These are phyloP conservation scores for Caerostris extrusa DNA, from an alignment of 1,140 invertebrate genomes.

Conservation along the genomic window DNA sequence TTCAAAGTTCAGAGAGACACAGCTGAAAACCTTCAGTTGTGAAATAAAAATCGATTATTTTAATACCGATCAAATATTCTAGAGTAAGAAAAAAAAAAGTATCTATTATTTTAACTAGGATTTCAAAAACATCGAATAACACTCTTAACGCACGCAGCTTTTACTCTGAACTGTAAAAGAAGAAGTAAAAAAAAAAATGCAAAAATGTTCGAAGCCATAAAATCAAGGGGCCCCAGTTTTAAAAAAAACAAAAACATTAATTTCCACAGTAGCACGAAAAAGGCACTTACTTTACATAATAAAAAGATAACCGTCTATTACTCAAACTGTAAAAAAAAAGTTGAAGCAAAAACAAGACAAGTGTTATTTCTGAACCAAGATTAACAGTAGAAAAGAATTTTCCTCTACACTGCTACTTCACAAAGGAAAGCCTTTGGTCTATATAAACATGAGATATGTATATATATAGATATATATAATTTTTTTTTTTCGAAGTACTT, in stretches of 20 bases:
- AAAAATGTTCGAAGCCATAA: constrained; percentile 60
- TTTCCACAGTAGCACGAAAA: constrained; percentile 47
- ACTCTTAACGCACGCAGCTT: constrained; percentile 8
- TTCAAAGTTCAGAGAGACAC: neutral
- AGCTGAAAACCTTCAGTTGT: too few species aligned
- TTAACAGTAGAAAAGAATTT: constrained; percentile 11
- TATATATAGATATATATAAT: constrained; percentile 29
- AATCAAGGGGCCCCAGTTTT: constrained; percentile 52
- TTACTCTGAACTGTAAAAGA: neutral
- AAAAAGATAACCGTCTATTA: constrained; percentile 62
- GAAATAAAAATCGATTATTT: too few species aligned
- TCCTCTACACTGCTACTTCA: neutral
- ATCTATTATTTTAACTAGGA: neutral
- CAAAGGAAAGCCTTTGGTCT: constrained; percentile 47
- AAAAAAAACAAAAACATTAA: constrained; percentile 61
- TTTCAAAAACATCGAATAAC: neutral
- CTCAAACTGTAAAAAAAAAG: constrained; percentile 33
- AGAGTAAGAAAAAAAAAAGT: neutral
- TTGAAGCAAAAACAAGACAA: constrained; percentile 57
- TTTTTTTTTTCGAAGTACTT: constrained; percentile 55
- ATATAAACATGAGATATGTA: constrained; percentile 44
- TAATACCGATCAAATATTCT: neutral
- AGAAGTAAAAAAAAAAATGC: neutral
- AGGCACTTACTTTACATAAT: constrained; percentile 54
- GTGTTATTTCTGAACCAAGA: constrained; percentile 61